These are phyloP conservation scores for Torymus texanus DNA, from an alignment of 2,888 invertebrate species.

Conservation along the genomic window DNA sequence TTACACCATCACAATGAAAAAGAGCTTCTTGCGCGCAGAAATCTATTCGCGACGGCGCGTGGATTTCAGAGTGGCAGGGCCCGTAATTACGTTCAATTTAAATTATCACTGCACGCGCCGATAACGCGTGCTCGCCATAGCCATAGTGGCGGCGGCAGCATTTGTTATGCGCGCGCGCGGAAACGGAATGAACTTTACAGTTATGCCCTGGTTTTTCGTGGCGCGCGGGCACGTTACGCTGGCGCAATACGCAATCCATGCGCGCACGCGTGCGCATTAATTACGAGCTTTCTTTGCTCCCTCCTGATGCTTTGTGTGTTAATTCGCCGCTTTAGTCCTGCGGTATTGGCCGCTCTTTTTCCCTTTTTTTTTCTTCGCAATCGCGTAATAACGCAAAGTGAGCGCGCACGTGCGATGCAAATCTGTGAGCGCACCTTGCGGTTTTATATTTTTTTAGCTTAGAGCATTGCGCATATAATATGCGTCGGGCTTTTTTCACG, in stretches of 20 bases:
- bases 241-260: slow-evolving; percentile 2
- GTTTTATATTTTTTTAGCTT: too few relatives aligned
- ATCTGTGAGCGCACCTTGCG: too few relatives aligned
- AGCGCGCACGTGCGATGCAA: too few relatives aligned
- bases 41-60: too few relatives aligned
- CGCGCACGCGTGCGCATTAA: slow-evolving; percentile 20
- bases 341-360: too few relatives aligned
- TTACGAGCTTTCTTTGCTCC: slow-evolving; percentile 16
- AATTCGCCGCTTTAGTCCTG: slow-evolving; percentile 7
- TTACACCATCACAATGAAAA: too few relatives aligned
- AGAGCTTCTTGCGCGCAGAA: too few relatives aligned
- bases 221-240: slow-evolving; percentile 3
- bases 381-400: not conserved
- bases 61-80: not conserved
- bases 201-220: slow-evolving; percentile 41
- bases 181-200: slow-evolving; percentile 47
- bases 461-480: too few relatives aligned
- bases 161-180: slow-evolving; percentile 37
- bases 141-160: too few relatives aligned
- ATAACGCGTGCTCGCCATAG: slow-evolving; percentile 2
- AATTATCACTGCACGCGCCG: slow-evolving; percentile 24
- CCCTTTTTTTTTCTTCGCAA: not conserved
- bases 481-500: too few relatives aligned
- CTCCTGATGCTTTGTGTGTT: slow-evolving; percentile 2
- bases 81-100: slow-evolving; percentile 25